Percentiles rank a stretch among this genome's conserved stretches.
These are phyloP conservation scores for Heliconius hortense DNA, from an alignment of 2,888 invertebrate genomes.

Conservation along the genomic window DNA sequence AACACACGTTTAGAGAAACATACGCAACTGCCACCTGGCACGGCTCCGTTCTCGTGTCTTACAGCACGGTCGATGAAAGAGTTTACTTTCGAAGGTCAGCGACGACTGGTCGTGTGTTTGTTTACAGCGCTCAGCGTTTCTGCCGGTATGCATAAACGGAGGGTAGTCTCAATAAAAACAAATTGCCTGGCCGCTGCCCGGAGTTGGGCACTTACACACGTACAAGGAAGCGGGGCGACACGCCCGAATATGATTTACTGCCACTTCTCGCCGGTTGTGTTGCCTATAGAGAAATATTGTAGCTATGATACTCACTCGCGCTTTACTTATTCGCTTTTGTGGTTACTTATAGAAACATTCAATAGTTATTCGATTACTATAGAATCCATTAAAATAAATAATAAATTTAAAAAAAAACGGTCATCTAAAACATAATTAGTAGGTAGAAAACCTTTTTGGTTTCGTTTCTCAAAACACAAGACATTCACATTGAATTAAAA, in stretches of 20 bases:
- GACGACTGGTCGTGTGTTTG: conserved; percentile 65
- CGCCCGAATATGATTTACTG: conserved; percentile 72
- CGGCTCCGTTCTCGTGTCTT: conserved; percentile 36
- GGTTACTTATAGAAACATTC: not conserved
- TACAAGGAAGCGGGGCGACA: conserved; percentile 77
- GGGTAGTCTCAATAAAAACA: conserved; percentile 82
- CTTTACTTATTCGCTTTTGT: conserved; percentile 15
- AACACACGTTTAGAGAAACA: conserved; percentile 76
- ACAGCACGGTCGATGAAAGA: conserved; percentile 35
- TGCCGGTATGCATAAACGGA: conserved; percentile 79
- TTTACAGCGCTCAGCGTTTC: conserved; percentile 79
- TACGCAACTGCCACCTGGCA: conserved; percentile 52
- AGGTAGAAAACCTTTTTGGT: not conserved
- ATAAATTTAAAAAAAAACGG: not conserved
- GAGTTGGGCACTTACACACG: conserved; percentile 76
- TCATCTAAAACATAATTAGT: not conserved
- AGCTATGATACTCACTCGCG: conserved; percentile 34
- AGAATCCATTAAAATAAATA: not conserved
- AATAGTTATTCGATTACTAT: not conserved
- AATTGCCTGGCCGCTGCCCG: conserved; percentile 76
- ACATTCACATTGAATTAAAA: conserved; percentile 9
- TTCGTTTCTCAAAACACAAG: not conserved
- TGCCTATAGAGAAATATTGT: conserved; percentile 41
- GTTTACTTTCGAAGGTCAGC: conserved; percentile 52
- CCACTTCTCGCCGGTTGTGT: conserved; percentile 52